Conservation (phyloP, 2,113 vertebrate genomes). For the Noturus placidus region DNA sequence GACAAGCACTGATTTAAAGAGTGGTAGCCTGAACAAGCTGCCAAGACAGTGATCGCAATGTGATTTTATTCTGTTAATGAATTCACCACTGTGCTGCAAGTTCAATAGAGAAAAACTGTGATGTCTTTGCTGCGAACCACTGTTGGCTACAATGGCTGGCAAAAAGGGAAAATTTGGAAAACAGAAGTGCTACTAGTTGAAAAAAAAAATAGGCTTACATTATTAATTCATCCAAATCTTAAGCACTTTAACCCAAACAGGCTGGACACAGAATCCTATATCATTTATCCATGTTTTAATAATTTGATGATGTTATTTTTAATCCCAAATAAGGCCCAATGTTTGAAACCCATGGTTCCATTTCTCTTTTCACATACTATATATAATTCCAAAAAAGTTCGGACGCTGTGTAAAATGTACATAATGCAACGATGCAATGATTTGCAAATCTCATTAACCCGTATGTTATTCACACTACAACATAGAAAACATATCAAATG, state of each 20-base stretch:
- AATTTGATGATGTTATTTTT: not conserved
- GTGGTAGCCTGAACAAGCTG: not conserved
- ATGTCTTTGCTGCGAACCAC: not conserved
- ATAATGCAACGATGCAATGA: too few relatives aligned
- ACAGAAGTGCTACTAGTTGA: not conserved
- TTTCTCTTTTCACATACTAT: not conserved
- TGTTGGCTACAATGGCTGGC: not conserved
- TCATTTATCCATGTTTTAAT: not conserved
- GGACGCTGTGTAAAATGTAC: too few relatives aligned
- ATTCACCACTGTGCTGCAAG: not conserved
- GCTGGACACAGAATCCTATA: not conserved
- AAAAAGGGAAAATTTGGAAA: not conserved
- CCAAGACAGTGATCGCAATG: conserved; percentile 2
- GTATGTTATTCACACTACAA: too few relatives aligned
- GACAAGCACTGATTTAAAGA: conserved; percentile 14
- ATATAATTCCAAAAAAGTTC: too few relatives aligned
- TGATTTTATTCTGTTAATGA: conserved; percentile 12
- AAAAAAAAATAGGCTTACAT: not conserved
- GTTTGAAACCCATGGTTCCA: not conserved
- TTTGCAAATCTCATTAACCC: too few relatives aligned
- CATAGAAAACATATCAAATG: too few relatives aligned
- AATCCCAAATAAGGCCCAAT: not conserved
- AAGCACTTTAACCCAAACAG: not conserved
- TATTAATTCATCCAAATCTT: not conserved
- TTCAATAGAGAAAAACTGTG: not conserved